A percentile compares a stretch with the other conserved stretches of the same genome.
phyloP scores from a whole-genome alignment of 1,140 invertebrate species.

The Pseudoatta argentina region DNA sequence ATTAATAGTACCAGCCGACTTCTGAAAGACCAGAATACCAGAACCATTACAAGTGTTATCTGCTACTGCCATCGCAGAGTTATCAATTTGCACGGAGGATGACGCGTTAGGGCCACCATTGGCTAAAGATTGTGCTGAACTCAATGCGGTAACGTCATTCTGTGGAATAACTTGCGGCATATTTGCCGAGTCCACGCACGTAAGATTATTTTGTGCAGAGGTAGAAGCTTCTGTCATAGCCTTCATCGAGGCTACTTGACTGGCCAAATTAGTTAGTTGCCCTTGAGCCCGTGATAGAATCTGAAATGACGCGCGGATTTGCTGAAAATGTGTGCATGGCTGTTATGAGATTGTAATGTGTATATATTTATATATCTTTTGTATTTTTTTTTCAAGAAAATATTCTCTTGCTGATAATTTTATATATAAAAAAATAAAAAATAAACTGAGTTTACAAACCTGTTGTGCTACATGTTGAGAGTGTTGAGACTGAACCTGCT shows the following conservation, averaged over 20 bases:
- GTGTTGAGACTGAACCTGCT: constrained; percentile 85
- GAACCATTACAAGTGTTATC: constrained; percentile 86
- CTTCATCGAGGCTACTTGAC: constrained; percentile 81
- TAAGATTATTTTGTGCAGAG: constrained; percentile 77
- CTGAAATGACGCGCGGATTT: constrained; percentile 70
- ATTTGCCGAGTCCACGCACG: constrained; percentile 79
- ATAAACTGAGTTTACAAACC: constrained; percentile 72
- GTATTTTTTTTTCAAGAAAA: constrained; percentile 45
- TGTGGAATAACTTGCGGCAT: constrained; percentile 78
- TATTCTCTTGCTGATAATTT: background rate
- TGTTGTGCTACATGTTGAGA: constrained; percentile 85
- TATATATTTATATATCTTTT: background rate
- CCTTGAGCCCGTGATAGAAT: constrained; percentile 84
- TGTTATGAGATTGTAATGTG: background rate
- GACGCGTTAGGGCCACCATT: constrained; percentile 76
- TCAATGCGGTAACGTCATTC: constrained; percentile 75
- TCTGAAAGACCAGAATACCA: constrained; percentile 87
- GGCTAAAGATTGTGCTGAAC: constrained; percentile 79
- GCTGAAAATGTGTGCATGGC: constrained; percentile 25
- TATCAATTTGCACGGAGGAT: constrained; percentile 82
- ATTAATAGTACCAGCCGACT: constrained; percentile 77
- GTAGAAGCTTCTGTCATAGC: constrained; percentile 78
- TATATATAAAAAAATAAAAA: constrained; percentile 16
- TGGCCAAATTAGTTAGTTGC: constrained; percentile 80
- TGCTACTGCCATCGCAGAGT: constrained; percentile 79